Base-by-base conservation (phyloP, 2,888 invertebrate species). In the Thymelicus acteon region DNA sequence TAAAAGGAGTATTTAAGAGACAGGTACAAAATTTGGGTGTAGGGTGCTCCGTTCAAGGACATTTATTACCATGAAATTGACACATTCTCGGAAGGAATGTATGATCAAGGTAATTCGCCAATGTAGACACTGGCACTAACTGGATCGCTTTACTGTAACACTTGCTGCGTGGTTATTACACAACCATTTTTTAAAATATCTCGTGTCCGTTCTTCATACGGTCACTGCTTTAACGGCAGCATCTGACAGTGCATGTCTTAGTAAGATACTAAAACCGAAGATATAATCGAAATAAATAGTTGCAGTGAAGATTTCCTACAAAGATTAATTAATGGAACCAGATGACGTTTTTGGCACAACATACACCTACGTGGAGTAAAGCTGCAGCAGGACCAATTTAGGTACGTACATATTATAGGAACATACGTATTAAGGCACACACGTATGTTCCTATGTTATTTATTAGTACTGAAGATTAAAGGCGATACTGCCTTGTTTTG, bases 101-200 rank as follows among this genome's bases (percentile, higher is more conserved):
- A 54, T 37, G 31, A 13, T 57, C 57, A 57, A 57, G 37, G 57
- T 12, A 57, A 57, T 19, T 57, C 37, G 13, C 37, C 19, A 37
- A 57, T 57, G 31, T 57, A n/a, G 13, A 7, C 31, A 37, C 57
- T 13, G 6, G 13, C 7, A 13, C 31, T 37, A 13, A n/a, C 31
- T 57, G 57, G 37, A 57, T 57, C 37, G 12, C 57, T 31, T 10
- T 57, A 57, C 57, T 37, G 13, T 13, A 37, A 37, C 15, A 57
- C 57, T 57, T 37, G 57, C 57, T 13, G 57, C 37, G 57, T 8
- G 57, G 57, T 57, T 57, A 13, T 57, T 57, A 57, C 57, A 57
- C 57, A 57, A 57, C 13, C 31, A 6, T 37, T 31, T 57, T 57
- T 57, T 5, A 57, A 57, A 57, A 57, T 57, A 57, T 6, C 57